phyloP scores from a whole-genome alignment of 2,888 invertebrate species.

The Ochropleura leucogaster region DNA sequence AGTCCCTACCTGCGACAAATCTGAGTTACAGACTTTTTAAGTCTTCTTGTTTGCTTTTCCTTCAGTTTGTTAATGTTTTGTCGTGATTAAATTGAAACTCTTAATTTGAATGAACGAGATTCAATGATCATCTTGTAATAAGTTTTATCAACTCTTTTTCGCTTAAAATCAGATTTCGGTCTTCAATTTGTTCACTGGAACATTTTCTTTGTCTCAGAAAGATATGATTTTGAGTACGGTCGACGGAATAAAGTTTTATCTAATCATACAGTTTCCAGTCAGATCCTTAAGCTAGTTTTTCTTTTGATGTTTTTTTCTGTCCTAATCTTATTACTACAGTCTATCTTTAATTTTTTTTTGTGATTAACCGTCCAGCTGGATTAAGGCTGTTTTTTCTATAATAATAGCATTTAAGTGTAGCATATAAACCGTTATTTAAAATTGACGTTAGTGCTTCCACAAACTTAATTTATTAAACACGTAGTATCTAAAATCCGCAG shows the following conservation, averaged over 20 bases:
- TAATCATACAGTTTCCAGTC: constrained; percentile 39
- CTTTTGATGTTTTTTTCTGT: background rate
- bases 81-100: constrained; percentile 69
- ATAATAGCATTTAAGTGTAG: background rate
- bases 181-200: constrained; percentile 28
- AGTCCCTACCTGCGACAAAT: constrained; percentile 75
- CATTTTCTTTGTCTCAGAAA: constrained; percentile 19
- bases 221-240: constrained; percentile 38
- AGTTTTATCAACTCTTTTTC: constrained; percentile 60
- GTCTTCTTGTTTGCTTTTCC: constrained; percentile 73
- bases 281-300: constrained; percentile 14
- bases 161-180: constrained; percentile 34
- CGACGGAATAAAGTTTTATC: constrained; percentile 49
- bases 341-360: background rate
- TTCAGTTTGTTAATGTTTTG: constrained; percentile 70
- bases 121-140: constrained; percentile 59
- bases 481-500: background rate
- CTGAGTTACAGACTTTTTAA: constrained; percentile 77
- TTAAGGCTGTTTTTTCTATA: background rate
- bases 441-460: background rate
- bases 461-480: background rate
- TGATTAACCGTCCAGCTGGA: background rate
- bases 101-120: constrained; percentile 64
- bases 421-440: background rate
- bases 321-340: background rate